phyloP scores from a whole-genome alignment of 2,888 invertebrate species.

The Autographa pulchrina region DNA sequence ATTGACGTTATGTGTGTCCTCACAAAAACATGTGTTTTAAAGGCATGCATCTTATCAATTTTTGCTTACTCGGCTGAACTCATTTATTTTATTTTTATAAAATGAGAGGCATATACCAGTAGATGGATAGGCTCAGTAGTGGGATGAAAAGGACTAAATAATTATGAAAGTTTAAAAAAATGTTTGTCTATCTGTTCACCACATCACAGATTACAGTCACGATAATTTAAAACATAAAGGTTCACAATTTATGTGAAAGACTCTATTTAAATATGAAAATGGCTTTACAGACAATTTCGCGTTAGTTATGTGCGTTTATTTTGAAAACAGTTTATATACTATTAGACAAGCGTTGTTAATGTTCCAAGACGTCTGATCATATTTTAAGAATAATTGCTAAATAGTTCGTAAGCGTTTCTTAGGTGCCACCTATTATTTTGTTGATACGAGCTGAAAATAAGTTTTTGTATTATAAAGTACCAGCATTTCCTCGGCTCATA shows the following conservation, averaged over 20 bases:
- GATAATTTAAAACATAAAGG: conserved; percentile 4
- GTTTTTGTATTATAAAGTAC: neutral
- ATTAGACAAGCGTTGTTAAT: conserved; percentile 35
- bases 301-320: conserved; percentile 37
- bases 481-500: too few relatives aligned
- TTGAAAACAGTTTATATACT: conserved; percentile 13
- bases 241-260: neutral
- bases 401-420: neutral
- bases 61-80: too few relatives aligned
- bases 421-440: neutral
- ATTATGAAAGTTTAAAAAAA: neutral
- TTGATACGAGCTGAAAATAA: neutral
- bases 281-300: conserved; percentile 25
- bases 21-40: too few relatives aligned
- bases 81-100: too few relatives aligned
- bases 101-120: too few relatives aligned
- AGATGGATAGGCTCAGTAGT: neutral
- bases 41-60: too few relatives aligned
- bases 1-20: too few relatives aligned
- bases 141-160: neutral
- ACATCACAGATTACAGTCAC: neutral
- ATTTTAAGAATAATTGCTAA: conserved; percentile 30
- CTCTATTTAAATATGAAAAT: conserved; percentile 21
- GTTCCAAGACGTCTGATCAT: conserved; percentile 23
- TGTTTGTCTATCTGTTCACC: neutral